Evolutionary conservation across 2,113 vertebrate species (phyloP).

Genomic region (Brevimyrus niger): DNA sequence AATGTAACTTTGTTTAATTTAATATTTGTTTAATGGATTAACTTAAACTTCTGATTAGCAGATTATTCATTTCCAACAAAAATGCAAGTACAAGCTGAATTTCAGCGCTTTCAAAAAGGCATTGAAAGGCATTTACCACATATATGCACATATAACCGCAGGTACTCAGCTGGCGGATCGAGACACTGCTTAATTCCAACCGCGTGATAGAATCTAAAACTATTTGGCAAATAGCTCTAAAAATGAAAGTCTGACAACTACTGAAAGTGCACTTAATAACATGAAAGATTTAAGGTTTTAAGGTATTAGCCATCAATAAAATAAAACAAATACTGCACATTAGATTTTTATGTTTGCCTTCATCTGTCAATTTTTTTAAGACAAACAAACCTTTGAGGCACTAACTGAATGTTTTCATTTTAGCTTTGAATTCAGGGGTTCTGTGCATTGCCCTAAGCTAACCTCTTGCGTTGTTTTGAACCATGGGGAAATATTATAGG

Average conservation of each 20-base stretch:
- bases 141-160: too few relatives aligned
- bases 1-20: too few relatives aligned
- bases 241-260: neutral
- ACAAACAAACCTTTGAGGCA: neutral
- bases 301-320: too few relatives aligned
- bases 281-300: too few relatives aligned
- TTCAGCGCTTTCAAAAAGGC: neutral
- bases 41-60: too few relatives aligned
- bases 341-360: conserved; percentile 32
- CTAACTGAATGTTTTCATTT: neutral
- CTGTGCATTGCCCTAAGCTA: neutral
- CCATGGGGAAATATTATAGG: neutral
- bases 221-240: conserved; percentile 21
- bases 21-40: too few relatives aligned
- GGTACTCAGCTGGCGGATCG: too few relatives aligned
- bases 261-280: neutral
- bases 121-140: neutral
- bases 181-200: neutral
- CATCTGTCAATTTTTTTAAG: neutral
- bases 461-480: neutral
- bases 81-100: neutral
- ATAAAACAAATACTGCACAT: conserved; percentile 26
- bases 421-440: neutral
- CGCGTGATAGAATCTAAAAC: neutral
- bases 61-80: too few relatives aligned